Base-by-base conservation (phyloP, 2,113 vertebrate species). In the Corythornis madagascariensis region DNA sequence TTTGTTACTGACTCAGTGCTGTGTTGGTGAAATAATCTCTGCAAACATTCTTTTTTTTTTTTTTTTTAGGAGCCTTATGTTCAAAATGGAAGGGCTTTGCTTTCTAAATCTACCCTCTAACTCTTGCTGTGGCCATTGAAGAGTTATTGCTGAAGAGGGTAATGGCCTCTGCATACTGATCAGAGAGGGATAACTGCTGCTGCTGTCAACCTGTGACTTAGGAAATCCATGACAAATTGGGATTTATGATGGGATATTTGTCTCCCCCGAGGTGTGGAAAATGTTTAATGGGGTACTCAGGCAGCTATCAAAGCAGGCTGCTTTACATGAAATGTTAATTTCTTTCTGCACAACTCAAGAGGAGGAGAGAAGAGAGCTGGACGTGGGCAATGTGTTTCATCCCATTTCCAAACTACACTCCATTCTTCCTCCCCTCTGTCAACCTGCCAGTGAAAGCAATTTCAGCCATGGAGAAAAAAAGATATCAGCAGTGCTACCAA, bases 271-370 rank as follows among this genome's bases (percentile, higher is more conserved):
- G 66, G 92, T 85, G 66, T 79, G 91, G 74, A 90, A 90, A 78
- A 89, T 89, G 50, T 63, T 85, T 65, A 79, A 63, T 85, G 63
- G 50, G 38, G 52, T 52, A 89, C 61, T 86, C 60, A 57, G 79
- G 53, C 75, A 73, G 38, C 69, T 91, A 86, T 89, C 64, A 90
- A 90, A 91, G 79, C 65, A 64, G 69, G 7, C 57, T 92, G 42
- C 11, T 94, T 92, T 92, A 87, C 25, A 56, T 89, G 87, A 89
- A 79, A 73, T 87, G 63, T 78, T 86, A 73, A 56, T 91, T 88
- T 89, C 33, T 80, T 72, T 73, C 72, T 77, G 56, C 50, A 81
- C 69, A 95, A 92, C 57, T 63, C 33, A 80, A 73, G 71, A 47
- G 55, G 52, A 28, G 10, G n/a, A 79, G 45, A 83, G 31, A 67